Evolutionary conservation across 2,888 invertebrate species (phyloP), one percentile per base, ranked within the genome.

Genomic region (Andrena hattorfiana): DNA sequence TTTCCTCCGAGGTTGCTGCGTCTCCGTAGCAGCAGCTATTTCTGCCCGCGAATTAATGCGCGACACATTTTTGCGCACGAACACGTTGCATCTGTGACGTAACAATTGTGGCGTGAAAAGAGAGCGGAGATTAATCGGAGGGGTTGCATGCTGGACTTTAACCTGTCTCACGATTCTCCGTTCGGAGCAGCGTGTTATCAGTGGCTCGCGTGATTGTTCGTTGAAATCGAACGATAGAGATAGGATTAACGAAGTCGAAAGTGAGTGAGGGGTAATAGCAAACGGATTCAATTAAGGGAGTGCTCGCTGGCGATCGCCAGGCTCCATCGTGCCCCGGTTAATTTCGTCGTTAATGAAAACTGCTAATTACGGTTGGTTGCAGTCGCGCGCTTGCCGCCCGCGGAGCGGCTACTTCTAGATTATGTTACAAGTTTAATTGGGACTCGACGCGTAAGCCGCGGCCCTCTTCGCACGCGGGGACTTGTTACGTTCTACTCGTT

Each of bases 391-490:
- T 4, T 4, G 23, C 3, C 56, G 56, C 4, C 4, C 54, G 23
- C 26, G 54, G 26, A 56, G 23, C 54, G 10, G 10, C 23, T 26
- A 30, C 49, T 49, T 30, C 48, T 60, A n/a, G 72, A 72, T 72
- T 63, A 32, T 51, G 32, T 72, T 72, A 49, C 72, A 63, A 51
- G 62, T 64, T 72, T 72, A 72, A 72, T 72, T 72, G 63, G 63
- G 16, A 63, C 51, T 16, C 51, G 72, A 26, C 72, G 63, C 59
- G 71, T 59, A 49, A 60, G 2, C 49, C 28, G 62, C 26, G 56
- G 20, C 23, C 23, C 56, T 26, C 10, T 10, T 10, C 23, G 23
- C 10, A 8, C n/a, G 51, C 20, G 8, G 51, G 51, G 8, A 20
- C 51, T 51, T n/a, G 51, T 51, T 51, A 51, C 51, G 56, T 2